These are phyloP conservation scores for Nannoperca obscura DNA, from an alignment of 2,797 vertebrate genomes.

Conservation along the genomic window DNA sequence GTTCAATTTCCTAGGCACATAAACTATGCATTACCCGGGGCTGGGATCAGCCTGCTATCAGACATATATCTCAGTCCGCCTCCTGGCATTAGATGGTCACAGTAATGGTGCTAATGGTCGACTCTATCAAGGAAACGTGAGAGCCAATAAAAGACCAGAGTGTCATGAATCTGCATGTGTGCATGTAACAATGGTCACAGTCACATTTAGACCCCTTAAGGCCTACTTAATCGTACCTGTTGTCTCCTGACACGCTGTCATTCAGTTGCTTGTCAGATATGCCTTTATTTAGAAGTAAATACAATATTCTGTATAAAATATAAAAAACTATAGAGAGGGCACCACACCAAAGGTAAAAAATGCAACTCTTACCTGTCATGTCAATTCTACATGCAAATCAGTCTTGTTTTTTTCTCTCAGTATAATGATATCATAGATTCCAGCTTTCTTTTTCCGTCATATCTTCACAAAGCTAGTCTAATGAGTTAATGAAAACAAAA, in stretches of 20 bases:
- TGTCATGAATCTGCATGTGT: constrained; percentile 48
- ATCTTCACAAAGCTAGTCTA: constrained; percentile 65
- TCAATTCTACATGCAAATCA: constrained; percentile 22
- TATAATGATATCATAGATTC: constrained; percentile 65
- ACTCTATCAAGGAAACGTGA: constrained; percentile 66
- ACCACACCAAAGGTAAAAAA: not conserved
- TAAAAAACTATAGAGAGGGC: not conserved
- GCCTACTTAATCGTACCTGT: constrained; percentile 20
- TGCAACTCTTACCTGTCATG: constrained; percentile 6
- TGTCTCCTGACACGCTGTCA: constrained; percentile 17
- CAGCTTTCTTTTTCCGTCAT: constrained; percentile 40
- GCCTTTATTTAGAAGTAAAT: constrained; percentile 7
- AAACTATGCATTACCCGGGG: constrained; percentile 64
- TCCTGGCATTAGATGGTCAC: constrained; percentile 63
- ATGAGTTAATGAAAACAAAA: constrained; percentile 46
- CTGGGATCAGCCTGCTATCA: constrained; percentile 66
- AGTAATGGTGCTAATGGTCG: constrained; percentile 56
- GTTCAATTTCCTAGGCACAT: constrained; percentile 68
- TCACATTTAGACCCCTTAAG: constrained; percentile 31
- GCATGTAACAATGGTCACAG: constrained; percentile 35
- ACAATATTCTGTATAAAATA: not conserved
- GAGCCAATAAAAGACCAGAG: constrained; percentile 48
- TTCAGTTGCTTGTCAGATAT: constrained; percentile 14
- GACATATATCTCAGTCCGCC: constrained; percentile 55
- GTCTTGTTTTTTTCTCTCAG: constrained; percentile 37